Percentiles rank a stretch among this genome's conserved stretches.
Conservation (phyloP, 1,140 invertebrate species). For the Drosophila bocqueti region DNA sequence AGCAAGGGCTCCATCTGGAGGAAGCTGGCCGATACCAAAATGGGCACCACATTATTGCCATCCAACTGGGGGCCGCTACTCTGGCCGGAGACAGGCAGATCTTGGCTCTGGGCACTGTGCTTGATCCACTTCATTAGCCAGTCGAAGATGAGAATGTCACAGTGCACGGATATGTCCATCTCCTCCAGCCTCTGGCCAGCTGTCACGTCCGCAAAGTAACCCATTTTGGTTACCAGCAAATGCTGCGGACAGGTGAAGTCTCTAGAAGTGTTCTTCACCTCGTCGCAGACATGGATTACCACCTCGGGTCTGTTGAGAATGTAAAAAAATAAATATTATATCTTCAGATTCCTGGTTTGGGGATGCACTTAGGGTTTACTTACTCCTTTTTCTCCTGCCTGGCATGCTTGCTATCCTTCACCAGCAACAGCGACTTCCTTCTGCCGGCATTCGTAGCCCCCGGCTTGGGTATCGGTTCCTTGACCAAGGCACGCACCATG, state of each 20-base stretch:
- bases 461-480: slow-evolving; percentile 45
- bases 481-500: slow-evolving; percentile 62
- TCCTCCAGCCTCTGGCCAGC: slow-evolving; percentile 94
- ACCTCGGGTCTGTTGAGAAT: slow-evolving; percentile 89
- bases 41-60: slow-evolving; percentile 94
- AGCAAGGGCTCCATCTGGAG: slow-evolving; percentile 95
- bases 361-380: too few relatives aligned
- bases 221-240: slow-evolving; percentile 95
- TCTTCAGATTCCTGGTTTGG: neutral
- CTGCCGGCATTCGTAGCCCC: slow-evolving; percentile 11
- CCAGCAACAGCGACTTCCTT: slow-evolving; percentile 64
- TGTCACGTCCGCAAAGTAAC: slow-evolving; percentile 96
- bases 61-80: slow-evolving; percentile 89
- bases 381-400: slow-evolving; percentile 73
- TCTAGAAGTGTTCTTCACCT: slow-evolving; percentile 93
- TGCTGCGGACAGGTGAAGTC: slow-evolving; percentile 95
- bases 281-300: slow-evolving; percentile 95
- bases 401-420: slow-evolving; percentile 67
- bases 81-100: slow-evolving; percentile 62
- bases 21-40: slow-evolving; percentile 97
- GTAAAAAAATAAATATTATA: neutral
- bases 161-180: slow-evolving; percentile 98
- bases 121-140: slow-evolving; percentile 99
- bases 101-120: slow-evolving; percentile 86
- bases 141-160: slow-evolving; percentile 96